A percentile compares a stretch with the other conserved stretches of the same genome.
Conservation (phyloP, 2,797 vertebrate species). For the Sardinella longiceps region DNA sequence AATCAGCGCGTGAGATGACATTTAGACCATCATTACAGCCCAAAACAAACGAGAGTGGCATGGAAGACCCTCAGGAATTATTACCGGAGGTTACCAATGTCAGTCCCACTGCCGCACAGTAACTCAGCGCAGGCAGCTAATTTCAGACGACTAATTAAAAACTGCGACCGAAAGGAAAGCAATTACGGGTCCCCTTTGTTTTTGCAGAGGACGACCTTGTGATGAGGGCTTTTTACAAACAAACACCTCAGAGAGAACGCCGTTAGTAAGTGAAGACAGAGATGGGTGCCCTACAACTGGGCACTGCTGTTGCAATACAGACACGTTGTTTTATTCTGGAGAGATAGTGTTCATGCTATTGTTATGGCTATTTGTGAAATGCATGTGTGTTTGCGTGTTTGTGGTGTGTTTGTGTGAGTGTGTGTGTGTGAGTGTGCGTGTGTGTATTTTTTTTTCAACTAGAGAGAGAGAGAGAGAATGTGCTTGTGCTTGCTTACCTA, state of each 20-base stretch:
- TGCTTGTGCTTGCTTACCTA: too few relatives aligned
- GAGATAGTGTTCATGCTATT: neutral
- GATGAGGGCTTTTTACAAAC: conserved; percentile 41
- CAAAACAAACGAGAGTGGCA: conserved; percentile 10
- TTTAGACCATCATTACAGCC: neutral
- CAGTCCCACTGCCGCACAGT: conserved; percentile 29
- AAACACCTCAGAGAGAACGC: conserved; percentile 34
- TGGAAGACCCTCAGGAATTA: conserved; percentile 34
- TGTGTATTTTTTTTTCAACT: too few relatives aligned
- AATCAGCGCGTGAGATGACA: neutral
- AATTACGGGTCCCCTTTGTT: conserved; percentile 52
- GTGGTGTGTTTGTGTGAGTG: neutral
- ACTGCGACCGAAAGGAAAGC: conserved; percentile 45
- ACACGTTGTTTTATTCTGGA: neutral
- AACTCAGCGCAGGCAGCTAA: conserved; percentile 27
- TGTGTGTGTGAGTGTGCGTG: too few relatives aligned
- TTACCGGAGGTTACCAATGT: conserved; percentile 33
- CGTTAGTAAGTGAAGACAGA: conserved; percentile 20
- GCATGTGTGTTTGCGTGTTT: neutral
- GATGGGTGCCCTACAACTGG: neutral
- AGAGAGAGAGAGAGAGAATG: too few relatives aligned
- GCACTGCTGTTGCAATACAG: neutral
- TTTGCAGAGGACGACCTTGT: conserved; percentile 48
- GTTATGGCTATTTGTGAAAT: neutral
- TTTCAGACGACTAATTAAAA: conserved; percentile 50